phyloP scores from a whole-genome alignment of 2,113 vertebrate genomes.

The Varanus komodoensis region DNA sequence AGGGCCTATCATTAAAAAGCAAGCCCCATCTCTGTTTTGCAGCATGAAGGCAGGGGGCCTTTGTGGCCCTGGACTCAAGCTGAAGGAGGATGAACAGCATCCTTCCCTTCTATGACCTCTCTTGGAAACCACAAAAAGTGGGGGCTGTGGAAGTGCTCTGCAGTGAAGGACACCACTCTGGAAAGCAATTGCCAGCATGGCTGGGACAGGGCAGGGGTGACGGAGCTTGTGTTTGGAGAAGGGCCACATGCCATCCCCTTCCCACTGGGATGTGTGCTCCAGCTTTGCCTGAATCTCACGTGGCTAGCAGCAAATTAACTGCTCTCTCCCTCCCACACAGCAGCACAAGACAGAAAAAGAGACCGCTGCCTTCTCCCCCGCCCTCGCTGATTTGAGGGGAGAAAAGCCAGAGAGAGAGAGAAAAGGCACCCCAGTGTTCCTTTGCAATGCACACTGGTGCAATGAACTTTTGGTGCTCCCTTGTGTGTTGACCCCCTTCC shows the following conservation, averaged over 20 bases:
- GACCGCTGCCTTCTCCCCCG: background rate
- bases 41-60: too few relatives aligned
- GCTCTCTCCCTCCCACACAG: accelerated
- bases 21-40: too few relatives aligned
- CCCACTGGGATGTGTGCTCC: accelerated
- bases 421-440: too few relatives aligned
- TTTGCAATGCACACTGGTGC: too few relatives aligned
- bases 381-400: background rate
- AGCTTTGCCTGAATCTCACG: background rate
- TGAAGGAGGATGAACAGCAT: background rate
- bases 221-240: background rate
- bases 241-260: background rate
- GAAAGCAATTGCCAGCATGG: background rate
- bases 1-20: too few relatives aligned
- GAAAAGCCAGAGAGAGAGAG: background rate
- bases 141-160: background rate
- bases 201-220: background rate
- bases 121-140: accelerated
- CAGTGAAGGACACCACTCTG: background rate
- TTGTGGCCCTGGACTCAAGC: too few relatives aligned
- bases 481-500: too few relatives aligned
- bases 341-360: accelerated
- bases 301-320: accelerated
- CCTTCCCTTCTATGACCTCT: background rate
- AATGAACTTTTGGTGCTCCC: too few relatives aligned